Conservation (phyloP, 1,140 invertebrate species). For the Cydia splendana region DNA sequence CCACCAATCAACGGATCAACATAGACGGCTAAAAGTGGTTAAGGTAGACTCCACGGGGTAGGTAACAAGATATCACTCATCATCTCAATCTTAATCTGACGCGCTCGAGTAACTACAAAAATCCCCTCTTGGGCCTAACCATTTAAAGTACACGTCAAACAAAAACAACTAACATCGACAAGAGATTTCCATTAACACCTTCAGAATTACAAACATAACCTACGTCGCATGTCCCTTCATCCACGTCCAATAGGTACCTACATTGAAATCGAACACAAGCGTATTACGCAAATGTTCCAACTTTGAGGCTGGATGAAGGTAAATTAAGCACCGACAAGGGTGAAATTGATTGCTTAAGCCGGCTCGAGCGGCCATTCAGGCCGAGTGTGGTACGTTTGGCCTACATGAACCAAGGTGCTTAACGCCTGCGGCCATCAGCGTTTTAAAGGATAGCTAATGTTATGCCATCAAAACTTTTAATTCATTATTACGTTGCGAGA, state of each 20-base stretch:
- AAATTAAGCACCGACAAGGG: conserved; percentile 30
- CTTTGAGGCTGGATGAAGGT: conserved; percentile 1
- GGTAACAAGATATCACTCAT: too few species aligned
- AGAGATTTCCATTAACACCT: neutral
- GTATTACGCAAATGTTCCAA: conserved; percentile 17
- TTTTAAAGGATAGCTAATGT: neutral
- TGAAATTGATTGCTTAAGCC: conserved; percentile 23
- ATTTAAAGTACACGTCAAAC: too few species aligned
- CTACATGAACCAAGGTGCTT: conserved; percentile 16
- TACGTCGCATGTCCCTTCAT: neutral
- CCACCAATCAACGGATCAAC: too few species aligned
- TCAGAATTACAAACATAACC: neutral
- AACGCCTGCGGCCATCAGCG: neutral
- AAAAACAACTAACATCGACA: too few species aligned
- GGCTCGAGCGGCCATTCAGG: conserved; percentile 8
- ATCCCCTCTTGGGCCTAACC: too few species aligned
- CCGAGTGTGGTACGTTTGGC: conserved; percentile 24
- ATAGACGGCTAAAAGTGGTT: too few species aligned
- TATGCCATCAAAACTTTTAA: neutral
- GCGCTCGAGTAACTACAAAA: too few species aligned
- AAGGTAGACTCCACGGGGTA: too few species aligned
- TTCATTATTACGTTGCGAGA: too few species aligned
- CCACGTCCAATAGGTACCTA: neutral
- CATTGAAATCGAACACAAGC: conserved; percentile 4
- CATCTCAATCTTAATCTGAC: too few species aligned